Conservation (phyloP, 1,140 invertebrate genomes). For the Drosophila azteca region DNA sequence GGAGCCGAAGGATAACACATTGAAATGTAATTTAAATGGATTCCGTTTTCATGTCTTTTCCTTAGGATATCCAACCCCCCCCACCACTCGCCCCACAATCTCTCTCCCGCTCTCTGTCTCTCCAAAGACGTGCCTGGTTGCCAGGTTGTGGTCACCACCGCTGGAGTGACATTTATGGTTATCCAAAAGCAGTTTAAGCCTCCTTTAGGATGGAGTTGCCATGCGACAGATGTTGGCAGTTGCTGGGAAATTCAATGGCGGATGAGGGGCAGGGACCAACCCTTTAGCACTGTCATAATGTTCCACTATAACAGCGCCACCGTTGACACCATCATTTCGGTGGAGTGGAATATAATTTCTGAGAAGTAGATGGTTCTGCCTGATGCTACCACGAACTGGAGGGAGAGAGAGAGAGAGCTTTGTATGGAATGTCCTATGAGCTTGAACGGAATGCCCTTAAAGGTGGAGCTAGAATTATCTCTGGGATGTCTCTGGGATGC, state of each 20-base stretch:
- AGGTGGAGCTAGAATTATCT: conserved; percentile 19
- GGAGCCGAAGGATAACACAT: conserved; percentile 6
- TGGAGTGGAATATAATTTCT: no score
- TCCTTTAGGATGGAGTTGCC: not conserved
- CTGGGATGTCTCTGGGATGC: no score
- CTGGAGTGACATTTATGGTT: conserved; percentile 32
- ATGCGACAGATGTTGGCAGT: not conserved
- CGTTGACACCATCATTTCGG: conserved; percentile 21
- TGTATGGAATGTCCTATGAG: not conserved
- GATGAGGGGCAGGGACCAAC: conserved; percentile 12
- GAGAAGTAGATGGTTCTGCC: no score
- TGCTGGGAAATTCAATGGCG: conserved; percentile 4
- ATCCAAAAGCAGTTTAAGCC: conserved; percentile 33
- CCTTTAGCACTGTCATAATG: conserved; percentile 41
- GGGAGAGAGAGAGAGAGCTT: no score
- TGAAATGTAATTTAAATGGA: conserved; percentile 53
- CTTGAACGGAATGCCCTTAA: conserved; percentile 19
- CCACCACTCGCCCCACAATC: no score
- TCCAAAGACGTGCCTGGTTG: conserved; percentile 24
- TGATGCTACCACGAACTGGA: no score
- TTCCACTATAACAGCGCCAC: conserved; percentile 38
- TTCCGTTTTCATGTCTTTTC: conserved; percentile 23
- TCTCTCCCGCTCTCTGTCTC: no score
- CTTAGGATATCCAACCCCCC: not conserved
- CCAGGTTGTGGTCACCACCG: conserved; percentile 5